Evolutionary conservation across 2,797 vertebrate genomes (phyloP).

Genomic region (Pempheris klunzingeri): DNA sequence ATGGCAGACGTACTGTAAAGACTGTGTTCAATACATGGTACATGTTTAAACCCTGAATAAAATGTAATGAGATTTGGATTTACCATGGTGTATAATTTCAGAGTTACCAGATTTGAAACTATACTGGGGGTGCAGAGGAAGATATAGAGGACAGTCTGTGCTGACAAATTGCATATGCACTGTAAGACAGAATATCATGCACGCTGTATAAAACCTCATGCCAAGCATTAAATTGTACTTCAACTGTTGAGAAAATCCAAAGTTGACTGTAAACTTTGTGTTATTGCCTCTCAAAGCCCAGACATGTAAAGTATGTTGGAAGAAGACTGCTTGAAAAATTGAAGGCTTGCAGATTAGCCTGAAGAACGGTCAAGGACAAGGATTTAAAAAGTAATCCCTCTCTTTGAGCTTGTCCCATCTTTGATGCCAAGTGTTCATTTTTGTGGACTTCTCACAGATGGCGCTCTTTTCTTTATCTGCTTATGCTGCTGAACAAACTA

Average conservation of each 20-base stretch:
- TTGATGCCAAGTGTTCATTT: conserved; percentile 26
- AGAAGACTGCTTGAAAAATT: conserved; percentile 11
- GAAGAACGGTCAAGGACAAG: conserved; percentile 52
- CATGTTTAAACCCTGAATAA: neutral
- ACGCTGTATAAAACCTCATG: neutral
- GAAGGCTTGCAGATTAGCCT: conserved; percentile 40
- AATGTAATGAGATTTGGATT: conserved; percentile 1
- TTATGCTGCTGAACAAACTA: neutral
- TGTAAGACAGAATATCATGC: neutral
- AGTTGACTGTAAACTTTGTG: conserved; percentile 16
- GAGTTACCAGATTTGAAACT: neutral
- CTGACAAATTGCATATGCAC: neutral
- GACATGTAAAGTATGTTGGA: conserved; percentile 10
- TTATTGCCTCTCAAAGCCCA: neutral
- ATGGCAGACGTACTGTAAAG: neutral
- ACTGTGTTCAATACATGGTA: neutral
- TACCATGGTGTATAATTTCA: neutral
- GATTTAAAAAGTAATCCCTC: conserved; percentile 56
- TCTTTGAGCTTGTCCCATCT: conserved; percentile 32
- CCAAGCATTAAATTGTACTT: conserved; percentile 7
- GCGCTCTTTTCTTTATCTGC: conserved; percentile 19
- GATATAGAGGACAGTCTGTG: neutral
- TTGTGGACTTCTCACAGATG: conserved; percentile 21
- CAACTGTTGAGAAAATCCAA: neutral
- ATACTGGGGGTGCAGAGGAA: neutral